Evolutionary conservation across 2,888 invertebrate genomes (phyloP), one percentile per base, ranked within the genome.

Genomic region (Tenthredo amoena): DNA sequence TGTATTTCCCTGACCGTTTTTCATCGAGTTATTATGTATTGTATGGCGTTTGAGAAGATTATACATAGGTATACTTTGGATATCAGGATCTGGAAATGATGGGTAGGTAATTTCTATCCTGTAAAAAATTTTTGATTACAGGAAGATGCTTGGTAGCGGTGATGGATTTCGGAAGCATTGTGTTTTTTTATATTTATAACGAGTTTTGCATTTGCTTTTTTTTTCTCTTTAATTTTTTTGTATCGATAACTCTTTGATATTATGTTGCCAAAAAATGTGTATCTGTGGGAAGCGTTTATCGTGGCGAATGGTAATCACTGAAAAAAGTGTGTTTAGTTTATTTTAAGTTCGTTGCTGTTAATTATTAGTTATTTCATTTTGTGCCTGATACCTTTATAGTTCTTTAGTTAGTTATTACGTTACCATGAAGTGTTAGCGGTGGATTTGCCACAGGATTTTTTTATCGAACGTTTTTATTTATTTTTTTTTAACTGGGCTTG

Each of bases 101-200:
- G 1, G 34, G n/a, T 26, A 31, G 77, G 6, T 71, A n/a, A 83
- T 68, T 47, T 47, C 62, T 68, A n/a, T 31, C 65, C 50, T 26
- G 34, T 40, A 6, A n/a, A n/a, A 9, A 68, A 83, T 83, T 83
- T 83, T 71, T 83, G 83, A 26, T 83, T 83, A n/a, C 83, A 83
- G 83, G 83, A 83, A 43, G 83, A 83, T 15, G 71, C 68, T 83
- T 83, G 47, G 71, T 83, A 83, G 47, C 68, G 83, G 83, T 83
- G 83, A 50, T 68, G 83, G 83, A 68, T 68, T 83, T 47, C 31
- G 21, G 83, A 50, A 83, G 68, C 83, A 68, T 83, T 62, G 7
- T 62, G 40, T 62, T 21, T 12, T 31, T 47, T 21, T 47, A 15
- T n/a, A 26, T 18, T 43, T 34, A 31, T 82, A 12, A 12, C 62